phyloP scores from a whole-genome alignment of 2,113 vertebrate genomes.

The Ranitomeya variabilis region DNA sequence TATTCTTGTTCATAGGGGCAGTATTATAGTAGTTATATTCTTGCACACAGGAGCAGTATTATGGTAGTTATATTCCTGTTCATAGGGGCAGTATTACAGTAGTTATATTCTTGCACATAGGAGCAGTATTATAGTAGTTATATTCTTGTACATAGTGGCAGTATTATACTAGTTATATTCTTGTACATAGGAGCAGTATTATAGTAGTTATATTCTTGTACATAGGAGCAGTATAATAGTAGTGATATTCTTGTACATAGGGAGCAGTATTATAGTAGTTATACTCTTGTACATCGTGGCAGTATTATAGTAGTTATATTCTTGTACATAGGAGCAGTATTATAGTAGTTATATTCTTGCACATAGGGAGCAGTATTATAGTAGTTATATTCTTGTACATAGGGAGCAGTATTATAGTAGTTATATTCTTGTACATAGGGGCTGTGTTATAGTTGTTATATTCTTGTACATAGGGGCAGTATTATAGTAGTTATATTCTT shows the following conservation, averaged over 20 bases:
- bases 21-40: too few species aligned
- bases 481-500: neutral
- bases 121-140: neutral
- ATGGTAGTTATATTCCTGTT: neutral
- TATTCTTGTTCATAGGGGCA: too few species aligned
- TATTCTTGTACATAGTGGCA: neutral
- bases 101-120: neutral
- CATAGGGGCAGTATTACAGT: neutral
- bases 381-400: too few species aligned
- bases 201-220: conserved; percentile 2
- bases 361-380: too few species aligned
- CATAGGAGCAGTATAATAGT: neutral
- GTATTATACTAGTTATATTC: conserved; percentile 1
- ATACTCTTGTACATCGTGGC: too few species aligned
- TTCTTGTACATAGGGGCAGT: neutral
- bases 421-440: neutral
- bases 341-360: too few species aligned
- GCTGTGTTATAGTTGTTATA: neutral
- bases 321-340: too few species aligned
- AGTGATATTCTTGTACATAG: neutral
- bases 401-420: too few species aligned
- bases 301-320: too few species aligned
- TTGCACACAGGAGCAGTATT: too few species aligned
- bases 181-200: neutral
- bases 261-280: too few species aligned